phyloP scores from a whole-genome alignment of 2,113 vertebrate species.

The Proteles cristata region DNA sequence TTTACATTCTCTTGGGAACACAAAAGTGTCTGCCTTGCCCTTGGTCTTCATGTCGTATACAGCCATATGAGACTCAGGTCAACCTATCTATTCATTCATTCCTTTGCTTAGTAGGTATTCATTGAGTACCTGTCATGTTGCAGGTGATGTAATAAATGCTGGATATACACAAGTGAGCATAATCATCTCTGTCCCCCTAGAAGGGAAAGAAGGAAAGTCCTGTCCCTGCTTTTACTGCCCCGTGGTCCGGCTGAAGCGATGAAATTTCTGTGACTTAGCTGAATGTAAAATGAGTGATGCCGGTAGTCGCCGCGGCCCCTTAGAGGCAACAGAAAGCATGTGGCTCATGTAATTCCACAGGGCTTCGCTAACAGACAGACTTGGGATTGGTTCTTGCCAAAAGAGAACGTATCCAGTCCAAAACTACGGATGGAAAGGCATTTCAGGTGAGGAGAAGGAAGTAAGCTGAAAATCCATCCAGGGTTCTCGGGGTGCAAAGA shows the following conservation, averaged over 20 bases:
- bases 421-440: no score
- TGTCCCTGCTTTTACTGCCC: not conserved
- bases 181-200: not conserved
- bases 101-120: not conserved
- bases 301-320: accelerated
- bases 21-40: not conserved
- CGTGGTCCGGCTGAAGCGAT: accelerated
- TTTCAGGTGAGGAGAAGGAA: not conserved
- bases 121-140: accelerated
- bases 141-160: not conserved
- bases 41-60: not conserved
- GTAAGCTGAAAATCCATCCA: not conserved
- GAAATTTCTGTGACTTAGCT: not conserved
- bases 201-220: not conserved
- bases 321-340: not conserved
- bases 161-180: not conserved
- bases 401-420: not conserved
- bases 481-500: no score
- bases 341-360: not conserved
- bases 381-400: not conserved
- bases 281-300: not conserved
- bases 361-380: not conserved
- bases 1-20: not conserved
- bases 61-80: not conserved
- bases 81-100: accelerated